These are phyloP conservation scores for Drosophila kambysellisi DNA, from an alignment of 2,888 invertebrate genomes.

Conservation along the genomic window DNA sequence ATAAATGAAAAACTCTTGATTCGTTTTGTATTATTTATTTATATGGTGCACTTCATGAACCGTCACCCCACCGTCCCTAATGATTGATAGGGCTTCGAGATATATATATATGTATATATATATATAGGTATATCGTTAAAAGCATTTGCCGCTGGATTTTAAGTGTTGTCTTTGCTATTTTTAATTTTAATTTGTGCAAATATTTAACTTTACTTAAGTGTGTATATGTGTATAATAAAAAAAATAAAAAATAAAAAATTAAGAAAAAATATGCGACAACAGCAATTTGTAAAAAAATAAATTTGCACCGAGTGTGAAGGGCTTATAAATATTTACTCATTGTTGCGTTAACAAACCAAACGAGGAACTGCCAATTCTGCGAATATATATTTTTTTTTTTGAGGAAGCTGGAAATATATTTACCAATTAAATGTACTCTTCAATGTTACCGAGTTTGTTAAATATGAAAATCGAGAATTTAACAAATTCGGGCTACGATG, in stretches of 20 bases:
- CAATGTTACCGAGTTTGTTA: conserved; percentile 80
- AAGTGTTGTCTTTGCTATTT: conserved; percentile 59
- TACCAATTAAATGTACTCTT: conserved; percentile 62
- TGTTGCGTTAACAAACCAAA: conserved; percentile 13
- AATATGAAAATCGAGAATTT: conserved; percentile 85
- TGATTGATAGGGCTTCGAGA: conserved; percentile 6
- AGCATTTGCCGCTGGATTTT: conserved; percentile 44
- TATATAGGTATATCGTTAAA: conserved; percentile 39
- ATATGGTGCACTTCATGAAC: conserved; percentile 45
- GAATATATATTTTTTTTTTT: background rate
- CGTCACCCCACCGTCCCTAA: conserved; percentile 32
- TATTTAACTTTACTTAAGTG: conserved; percentile 76
- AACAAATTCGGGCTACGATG: conserved; percentile 81
- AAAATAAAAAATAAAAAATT: conserved; percentile 3
- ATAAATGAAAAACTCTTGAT: conserved; percentile 3
- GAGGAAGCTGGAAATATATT: conserved; percentile 24
- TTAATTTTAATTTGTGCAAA: conserved; percentile 73
- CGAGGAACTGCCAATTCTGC: conserved; percentile 29
- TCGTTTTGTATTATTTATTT: conserved; percentile 51
- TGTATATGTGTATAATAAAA: conserved; percentile 11
- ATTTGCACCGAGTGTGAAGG: conserved; percentile 62
- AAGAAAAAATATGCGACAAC: conserved; percentile 48
- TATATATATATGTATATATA: background rate
- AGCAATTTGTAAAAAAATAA: conserved; percentile 59
- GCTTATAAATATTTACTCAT: conserved; percentile 57